Base-by-base conservation (phyloP, 2,888 invertebrate genomes). In the Aphrophora alni region DNA sequence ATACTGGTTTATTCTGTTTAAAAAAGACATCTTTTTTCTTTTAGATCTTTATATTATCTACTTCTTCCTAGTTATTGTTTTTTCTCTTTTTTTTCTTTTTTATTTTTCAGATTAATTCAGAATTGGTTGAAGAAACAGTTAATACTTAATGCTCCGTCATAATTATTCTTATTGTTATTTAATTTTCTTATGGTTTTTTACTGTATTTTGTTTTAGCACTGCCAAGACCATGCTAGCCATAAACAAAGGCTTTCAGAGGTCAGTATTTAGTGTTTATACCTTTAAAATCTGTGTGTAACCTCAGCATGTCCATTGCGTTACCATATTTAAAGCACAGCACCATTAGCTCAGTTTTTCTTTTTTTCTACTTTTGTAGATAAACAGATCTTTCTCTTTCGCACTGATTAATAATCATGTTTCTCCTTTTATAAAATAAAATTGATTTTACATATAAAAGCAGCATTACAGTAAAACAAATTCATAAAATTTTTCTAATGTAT, bases 191-290 rank as follows among this genome's bases (percentile, higher is more conserved):
- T 87, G 86, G 87, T 89, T 89, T 88, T 90, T 82, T 90, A 89
- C 89, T 90, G 88, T 90, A 89, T 90, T 90, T 91, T 90, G 89
- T 90, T 91, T 91, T 92, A 92, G 92, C 92, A 91, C 94, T 90
- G 95, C 95, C 90, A 95, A 95, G 91, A 93, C 94, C 88, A 92
- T 95, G 90, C 93, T 95, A 89, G 94, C 94, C 90, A 94, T 95
- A 91, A 95, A 94, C 92, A 95, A 94, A 91, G 95, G 95, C 89
- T 92, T 95, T 88, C 94, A 94, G 91, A 92, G 95, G 92, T 92
- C 91, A 92, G 92, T 92, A 91, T 89, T 89, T 89, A 88, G 87
- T 87, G 87, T 87, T 87, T 59, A 21, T 59, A 59, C 5, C 21
- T 59, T 44, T 59, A 59, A 17, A 86, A 86, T 87, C 87, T 86